A percentile compares a stretch with the other conserved stretches of the same genome.
phyloP scores from a whole-genome alignment of 2,797 vertebrate species.

The Todus mexicanus region DNA sequence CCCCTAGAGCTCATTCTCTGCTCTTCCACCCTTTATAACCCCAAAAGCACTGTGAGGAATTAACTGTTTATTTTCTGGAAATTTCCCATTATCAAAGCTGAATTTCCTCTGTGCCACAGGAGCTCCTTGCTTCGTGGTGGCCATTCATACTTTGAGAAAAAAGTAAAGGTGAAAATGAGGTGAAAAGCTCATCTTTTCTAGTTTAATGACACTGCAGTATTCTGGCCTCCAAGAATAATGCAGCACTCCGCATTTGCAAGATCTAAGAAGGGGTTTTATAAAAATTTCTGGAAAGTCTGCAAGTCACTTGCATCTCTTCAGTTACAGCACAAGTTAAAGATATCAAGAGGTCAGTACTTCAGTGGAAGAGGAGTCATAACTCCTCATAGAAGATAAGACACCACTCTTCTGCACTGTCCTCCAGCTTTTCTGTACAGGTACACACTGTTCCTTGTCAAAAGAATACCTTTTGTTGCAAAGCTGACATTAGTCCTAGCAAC shows the following conservation, averaged over 20 bases:
- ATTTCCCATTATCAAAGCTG: rapidly evolving
- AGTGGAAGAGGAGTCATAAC: background rate
- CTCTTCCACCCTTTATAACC: background rate
- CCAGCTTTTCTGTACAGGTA: background rate
- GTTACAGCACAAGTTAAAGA: background rate
- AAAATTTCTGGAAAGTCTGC: background rate
- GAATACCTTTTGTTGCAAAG: background rate
- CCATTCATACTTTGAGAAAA: background rate
- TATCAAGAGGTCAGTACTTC: background rate
- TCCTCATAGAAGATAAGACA: background rate
- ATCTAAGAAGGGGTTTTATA: background rate
- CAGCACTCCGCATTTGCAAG: background rate
- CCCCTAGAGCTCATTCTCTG: background rate
- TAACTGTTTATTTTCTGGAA: background rate
- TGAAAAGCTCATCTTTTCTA: background rate
- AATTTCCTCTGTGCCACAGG: background rate
- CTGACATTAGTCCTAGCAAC: slow-evolving; percentile 32
- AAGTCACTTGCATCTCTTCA: background rate
- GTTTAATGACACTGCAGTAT: background rate
- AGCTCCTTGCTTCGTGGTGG: background rate
- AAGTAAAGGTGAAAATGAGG: background rate
- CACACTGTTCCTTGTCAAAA: background rate
- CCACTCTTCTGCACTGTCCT: background rate
- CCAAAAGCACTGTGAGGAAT: background rate
- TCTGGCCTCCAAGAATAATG: background rate